Evolutionary conservation across 2,888 invertebrate species (phyloP).

Genomic region (Capitulum mitella): DNA sequence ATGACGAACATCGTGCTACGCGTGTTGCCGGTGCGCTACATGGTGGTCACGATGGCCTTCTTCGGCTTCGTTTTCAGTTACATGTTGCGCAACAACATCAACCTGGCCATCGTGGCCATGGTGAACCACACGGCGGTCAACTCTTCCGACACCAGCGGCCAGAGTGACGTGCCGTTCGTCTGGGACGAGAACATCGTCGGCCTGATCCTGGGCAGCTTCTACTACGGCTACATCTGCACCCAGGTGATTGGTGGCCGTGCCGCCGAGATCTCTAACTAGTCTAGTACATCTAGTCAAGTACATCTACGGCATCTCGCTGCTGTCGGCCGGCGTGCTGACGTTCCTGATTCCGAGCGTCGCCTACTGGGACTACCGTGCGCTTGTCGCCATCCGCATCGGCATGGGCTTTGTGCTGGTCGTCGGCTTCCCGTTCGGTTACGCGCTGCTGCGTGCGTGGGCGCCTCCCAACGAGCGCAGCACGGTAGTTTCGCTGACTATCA

Average conservation of each 20-base stretch:
- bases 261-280: conserved; percentile 46
- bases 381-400: conserved; percentile 40
- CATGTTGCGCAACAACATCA: conserved; percentile 16
- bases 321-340: conserved; percentile 42
- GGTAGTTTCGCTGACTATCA: conserved; percentile 53
- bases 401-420: conserved; percentile 55
- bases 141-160: neutral
- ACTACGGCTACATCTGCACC: conserved; percentile 43
- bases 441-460: conserved; percentile 89
- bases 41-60: neutral
- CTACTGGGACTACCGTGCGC: conserved; percentile 26
- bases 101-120: conserved; percentile 1
- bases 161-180: neutral
- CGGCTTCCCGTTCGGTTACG: conserved; percentile 87
- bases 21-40: neutral
- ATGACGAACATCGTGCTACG: neutral
- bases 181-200: conserved; percentile 43
- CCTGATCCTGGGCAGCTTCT: conserved; percentile 42
- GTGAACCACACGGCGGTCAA: conserved; percentile 11
- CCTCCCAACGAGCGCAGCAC: conserved; percentile 90
- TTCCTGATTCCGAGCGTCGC: conserved; percentile 43
- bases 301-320: conserved; percentile 40
- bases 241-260: conserved; percentile 44
- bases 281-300: too few relatives aligned
- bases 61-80: conserved; percentile 8